Conservation (phyloP, 2,888 invertebrate genomes). For the Linnaemya tessellans region DNA sequence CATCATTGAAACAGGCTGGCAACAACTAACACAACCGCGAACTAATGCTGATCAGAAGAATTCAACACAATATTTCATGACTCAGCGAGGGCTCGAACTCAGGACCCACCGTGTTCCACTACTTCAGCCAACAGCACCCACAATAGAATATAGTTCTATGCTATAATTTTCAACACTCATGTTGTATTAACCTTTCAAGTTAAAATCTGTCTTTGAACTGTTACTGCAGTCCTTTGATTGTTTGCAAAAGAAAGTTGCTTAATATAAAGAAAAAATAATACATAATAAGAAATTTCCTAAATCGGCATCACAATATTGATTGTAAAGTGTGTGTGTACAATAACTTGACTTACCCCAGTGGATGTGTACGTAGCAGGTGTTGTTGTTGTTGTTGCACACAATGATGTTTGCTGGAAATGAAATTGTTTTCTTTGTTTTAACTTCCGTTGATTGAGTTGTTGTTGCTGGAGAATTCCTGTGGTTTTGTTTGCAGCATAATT, state of each 20-base stretch:
- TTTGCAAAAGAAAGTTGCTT: not conserved
- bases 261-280: not conserved
- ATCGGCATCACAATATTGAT: conserved; percentile 1
- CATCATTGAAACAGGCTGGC: no score
- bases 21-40: no score
- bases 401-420: conserved; percentile 15
- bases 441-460: conserved; percentile 16
- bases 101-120: no score
- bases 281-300: not conserved
- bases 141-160: no score
- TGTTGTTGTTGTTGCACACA: conserved; percentile 19
- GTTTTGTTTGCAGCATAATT: conserved; percentile 24
- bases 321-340: conserved; percentile 12
- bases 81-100: no score
- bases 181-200: not conserved
- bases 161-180: not conserved
- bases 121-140: no score
- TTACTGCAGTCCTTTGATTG: not conserved
- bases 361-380: no score
- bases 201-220: not conserved
- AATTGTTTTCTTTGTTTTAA: conserved; percentile 18
- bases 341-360: conserved; percentile 62
- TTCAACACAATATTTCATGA: no score
- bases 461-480: conserved; percentile 21
- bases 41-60: no score